Evolutionary conservation across 2,888 invertebrate species (phyloP).

Genomic region (Notocelia uddmanniana): DNA sequence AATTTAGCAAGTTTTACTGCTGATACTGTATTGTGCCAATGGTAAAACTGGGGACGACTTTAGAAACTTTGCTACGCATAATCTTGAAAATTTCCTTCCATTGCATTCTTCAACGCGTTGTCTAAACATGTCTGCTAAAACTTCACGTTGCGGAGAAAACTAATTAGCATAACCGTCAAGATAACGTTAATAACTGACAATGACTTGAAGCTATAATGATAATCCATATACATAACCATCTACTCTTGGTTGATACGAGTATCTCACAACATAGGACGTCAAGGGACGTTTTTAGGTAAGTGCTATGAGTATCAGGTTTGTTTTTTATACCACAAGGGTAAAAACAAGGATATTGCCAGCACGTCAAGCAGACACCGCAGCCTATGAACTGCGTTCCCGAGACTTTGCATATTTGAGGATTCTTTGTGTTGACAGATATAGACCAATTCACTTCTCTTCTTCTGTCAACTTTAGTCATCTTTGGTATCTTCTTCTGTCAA

Average conservation of each 20-base stretch:
- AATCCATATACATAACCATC: neutral
- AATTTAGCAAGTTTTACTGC: slow-evolving; percentile 6
- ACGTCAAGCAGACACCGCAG: neutral
- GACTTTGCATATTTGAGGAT: neutral
- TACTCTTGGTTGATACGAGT: neutral
- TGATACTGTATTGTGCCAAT: slow-evolving; percentile 8
- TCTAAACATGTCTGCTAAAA: slow-evolving; percentile 15
- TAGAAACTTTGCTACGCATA: slow-evolving; percentile 16
- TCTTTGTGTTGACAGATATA: neutral
- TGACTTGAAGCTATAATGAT: slow-evolving; percentile 31
- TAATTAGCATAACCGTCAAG: slow-evolving; percentile 37
- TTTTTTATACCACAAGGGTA: neutral
- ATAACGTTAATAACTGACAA: slow-evolving; percentile 32
- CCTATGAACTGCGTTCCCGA: neutral
- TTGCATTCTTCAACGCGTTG: slow-evolving; percentile 1
- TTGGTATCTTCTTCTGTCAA: neutral
- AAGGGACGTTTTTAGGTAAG: neutral
- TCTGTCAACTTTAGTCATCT: neutral
- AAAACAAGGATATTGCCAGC: no score
- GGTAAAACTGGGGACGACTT: slow-evolving; percentile 16
- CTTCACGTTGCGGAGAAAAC: slow-evolving; percentile 17
- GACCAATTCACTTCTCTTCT: neutral
- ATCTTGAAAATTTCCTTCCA: slow-evolving; percentile 22
- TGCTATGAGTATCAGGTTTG: neutral
- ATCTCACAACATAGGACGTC: no score